phyloP scores from a whole-genome alignment of 2,113 vertebrate genomes.

The Cisticola juncidis region DNA sequence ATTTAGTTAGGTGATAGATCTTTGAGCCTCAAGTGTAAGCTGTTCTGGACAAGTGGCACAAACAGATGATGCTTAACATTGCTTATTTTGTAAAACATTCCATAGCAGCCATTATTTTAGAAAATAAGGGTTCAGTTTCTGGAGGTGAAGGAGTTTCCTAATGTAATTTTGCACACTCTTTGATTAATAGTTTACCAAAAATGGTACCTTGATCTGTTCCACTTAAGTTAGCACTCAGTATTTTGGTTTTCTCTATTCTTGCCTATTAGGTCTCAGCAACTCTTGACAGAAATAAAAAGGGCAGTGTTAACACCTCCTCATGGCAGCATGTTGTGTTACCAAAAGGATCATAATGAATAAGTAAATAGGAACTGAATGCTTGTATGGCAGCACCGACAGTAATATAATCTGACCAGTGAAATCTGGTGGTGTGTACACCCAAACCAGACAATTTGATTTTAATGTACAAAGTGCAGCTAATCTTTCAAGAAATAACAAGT shows the following conservation, averaged over 20 bases:
- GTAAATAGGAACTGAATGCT: not conserved
- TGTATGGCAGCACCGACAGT: not conserved
- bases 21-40: not conserved
- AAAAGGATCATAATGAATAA: not conserved
- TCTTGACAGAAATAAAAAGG: not conserved
- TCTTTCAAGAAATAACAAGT: conserved; percentile 15
- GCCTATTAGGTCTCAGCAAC: not conserved
- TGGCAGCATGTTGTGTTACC: not conserved
- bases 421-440: not conserved
- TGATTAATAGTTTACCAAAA: not conserved
- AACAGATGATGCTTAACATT: not conserved
- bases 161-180: not conserved
- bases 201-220: not conserved
- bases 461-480: not conserved
- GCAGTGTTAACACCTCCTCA: not conserved
- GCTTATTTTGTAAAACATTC: not conserved
- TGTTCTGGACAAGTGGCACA: not conserved
- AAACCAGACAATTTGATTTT: not conserved
- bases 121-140: not conserved
- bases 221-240: not conserved
- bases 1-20: not conserved
- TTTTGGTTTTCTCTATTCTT: not conserved
- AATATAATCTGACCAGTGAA: not conserved
- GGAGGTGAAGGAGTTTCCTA: not conserved
- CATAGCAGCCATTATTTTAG: not conserved